Conservation (phyloP, 2,113 vertebrate species). For the Eurypyga helias region DNA sequence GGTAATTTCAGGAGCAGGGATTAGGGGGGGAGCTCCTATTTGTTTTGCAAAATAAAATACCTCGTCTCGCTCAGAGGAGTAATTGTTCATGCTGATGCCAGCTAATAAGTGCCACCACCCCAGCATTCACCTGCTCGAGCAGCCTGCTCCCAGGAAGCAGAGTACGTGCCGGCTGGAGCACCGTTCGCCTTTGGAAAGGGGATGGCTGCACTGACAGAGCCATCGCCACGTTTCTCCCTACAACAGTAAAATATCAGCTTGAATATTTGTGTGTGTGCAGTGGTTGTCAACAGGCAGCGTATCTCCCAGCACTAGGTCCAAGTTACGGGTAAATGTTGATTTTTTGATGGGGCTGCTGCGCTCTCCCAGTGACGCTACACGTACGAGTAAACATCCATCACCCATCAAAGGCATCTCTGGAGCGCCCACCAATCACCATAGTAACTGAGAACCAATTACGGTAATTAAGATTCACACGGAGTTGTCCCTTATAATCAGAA, state of each 20-base stretch:
- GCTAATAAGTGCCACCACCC: accelerated
- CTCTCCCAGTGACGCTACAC: background rate
- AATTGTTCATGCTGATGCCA: accelerated
- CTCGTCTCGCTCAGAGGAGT: accelerated
- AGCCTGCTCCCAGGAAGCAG: accelerated
- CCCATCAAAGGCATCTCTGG: constrained; percentile 5
- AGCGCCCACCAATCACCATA: constrained; percentile 47
- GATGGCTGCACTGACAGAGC: accelerated
- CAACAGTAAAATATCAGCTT: accelerated
- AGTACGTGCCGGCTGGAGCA: too few species aligned
- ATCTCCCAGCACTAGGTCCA: background rate
- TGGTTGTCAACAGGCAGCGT: accelerated
- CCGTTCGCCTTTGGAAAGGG: too few species aligned
- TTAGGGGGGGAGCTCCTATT: background rate
- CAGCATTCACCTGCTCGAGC: accelerated
- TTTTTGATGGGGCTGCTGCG: background rate
- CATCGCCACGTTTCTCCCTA: accelerated
- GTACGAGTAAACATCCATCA: background rate
- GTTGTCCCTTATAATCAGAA: constrained; percentile 44
- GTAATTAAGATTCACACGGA: constrained; percentile 48
- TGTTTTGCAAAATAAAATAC: too few species aligned
- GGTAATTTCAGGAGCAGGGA: background rate
- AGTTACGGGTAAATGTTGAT: background rate
- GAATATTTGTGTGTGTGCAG: accelerated
- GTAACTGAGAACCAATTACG: constrained; percentile 47